Conservation (phyloP, 2,888 invertebrate genomes). For the Iselma pallidipennis region DNA sequence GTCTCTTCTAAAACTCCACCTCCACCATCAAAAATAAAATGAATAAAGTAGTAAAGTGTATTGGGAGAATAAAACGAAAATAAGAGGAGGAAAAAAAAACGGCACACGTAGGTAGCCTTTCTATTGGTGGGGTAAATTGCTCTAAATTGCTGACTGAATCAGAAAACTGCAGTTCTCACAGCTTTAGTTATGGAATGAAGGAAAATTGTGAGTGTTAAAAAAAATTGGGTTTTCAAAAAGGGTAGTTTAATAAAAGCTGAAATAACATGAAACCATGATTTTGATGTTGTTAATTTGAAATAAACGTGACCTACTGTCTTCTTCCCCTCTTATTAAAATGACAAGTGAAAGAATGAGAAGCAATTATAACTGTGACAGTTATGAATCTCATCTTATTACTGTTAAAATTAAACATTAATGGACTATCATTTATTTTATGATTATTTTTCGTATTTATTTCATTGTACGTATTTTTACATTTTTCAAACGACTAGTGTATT, state of each 20-base stretch:
- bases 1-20: background rate
- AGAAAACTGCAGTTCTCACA: background rate
- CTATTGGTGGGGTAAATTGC: background rate
- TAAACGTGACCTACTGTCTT: slow-evolving; percentile 1
- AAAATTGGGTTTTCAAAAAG: background rate
- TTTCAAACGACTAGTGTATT: too few relatives aligned
- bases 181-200: background rate
- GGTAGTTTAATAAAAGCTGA: slow-evolving; percentile 11
- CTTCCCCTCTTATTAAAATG: slow-evolving; percentile 16
- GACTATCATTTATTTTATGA: slow-evolving; percentile 14
- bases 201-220: background rate
- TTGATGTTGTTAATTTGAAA: slow-evolving; percentile 11
- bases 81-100: background rate
- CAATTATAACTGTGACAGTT: slow-evolving; percentile 19
- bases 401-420: slow-evolving; percentile 19
- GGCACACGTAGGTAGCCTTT: background rate
- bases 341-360: slow-evolving; percentile 14
- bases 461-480: too few relatives aligned
- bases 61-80: background rate
- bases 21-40: background rate
- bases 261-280: slow-evolving; percentile 14
- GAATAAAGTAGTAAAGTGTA: background rate
- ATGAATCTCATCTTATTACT: slow-evolving; percentile 18
- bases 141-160: background rate
- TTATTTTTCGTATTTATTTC: slow-evolving; percentile 17